Conservation (phyloP, 2,888 invertebrate genomes). For the Troglohyphantes excavatus region DNA sequence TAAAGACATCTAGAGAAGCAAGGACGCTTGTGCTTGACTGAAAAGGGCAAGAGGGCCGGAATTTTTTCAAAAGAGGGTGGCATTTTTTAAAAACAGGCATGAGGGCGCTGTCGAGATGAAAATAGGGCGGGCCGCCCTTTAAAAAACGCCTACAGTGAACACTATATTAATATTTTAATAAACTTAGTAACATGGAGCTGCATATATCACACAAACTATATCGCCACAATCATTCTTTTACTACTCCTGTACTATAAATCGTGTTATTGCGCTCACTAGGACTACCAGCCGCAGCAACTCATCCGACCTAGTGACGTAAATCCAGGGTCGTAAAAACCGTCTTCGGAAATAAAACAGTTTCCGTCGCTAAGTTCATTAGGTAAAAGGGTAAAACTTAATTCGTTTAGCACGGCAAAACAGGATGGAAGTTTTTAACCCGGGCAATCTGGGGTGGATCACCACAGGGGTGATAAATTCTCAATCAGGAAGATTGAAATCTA, state of each 20-base stretch:
- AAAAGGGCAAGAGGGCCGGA: no score
- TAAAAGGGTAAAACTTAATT: constrained; percentile 13
- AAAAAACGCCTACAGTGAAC: no score
- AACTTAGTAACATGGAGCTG: no score
- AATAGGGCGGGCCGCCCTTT: no score
- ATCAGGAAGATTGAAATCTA: constrained; percentile 6
- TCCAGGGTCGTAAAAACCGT: neutral
- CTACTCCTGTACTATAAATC: neutral
- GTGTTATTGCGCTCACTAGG: neutral
- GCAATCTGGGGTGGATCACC: constrained; percentile 14
- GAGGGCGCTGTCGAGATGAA: no score
- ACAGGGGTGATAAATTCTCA: constrained; percentile 10
- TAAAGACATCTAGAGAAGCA: no score
- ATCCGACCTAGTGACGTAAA: neutral
- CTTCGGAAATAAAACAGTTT: neutral
- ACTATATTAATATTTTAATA: no score
- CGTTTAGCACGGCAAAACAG: neutral
- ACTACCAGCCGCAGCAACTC: neutral
- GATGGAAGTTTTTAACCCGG: neutral
- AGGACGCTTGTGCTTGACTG: no score
- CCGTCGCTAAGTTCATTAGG: neutral
- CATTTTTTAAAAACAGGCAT: no score
- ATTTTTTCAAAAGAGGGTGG: no score
- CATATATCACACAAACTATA: no score
- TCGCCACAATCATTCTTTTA: neutral